Evolutionary conservation across 2,888 invertebrate genomes (phyloP).

Genomic region (Chirona hameri): DNA sequence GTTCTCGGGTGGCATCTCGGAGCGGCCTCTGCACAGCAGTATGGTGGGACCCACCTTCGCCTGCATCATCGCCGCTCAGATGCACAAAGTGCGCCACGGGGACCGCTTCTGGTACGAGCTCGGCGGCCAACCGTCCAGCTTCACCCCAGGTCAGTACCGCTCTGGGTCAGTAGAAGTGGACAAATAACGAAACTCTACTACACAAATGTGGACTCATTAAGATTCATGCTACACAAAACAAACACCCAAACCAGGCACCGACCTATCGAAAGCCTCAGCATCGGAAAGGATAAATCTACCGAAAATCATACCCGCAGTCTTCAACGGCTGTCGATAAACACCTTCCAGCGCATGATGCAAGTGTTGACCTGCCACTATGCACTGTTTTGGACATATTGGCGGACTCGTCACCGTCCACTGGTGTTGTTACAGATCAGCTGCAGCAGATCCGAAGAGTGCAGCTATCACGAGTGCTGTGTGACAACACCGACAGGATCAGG

Average conservation of each 20-base stretch:
- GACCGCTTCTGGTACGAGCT: conserved; percentile 54
- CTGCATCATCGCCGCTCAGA: conserved; percentile 88
- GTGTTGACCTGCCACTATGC: no score
- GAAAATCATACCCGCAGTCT: no score
- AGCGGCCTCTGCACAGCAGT: conserved; percentile 81
- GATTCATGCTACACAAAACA: no score
- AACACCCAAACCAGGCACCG: no score
- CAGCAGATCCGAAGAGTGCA: conserved; percentile 75
- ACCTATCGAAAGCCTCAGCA: no score
- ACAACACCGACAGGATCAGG: conserved; percentile 80
- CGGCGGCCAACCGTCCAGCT: conserved; percentile 48
- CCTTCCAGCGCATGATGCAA: no score
- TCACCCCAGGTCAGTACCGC: conserved; percentile 49
- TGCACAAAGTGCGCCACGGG: conserved; percentile 73
- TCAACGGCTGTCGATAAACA: no score
- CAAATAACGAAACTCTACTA: no score
- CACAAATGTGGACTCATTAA: no score
- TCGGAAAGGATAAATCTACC: no score
- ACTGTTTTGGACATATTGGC: no score
- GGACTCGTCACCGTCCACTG: conserved; percentile 34
- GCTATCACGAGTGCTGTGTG: conserved; percentile 79
- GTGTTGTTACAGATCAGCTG: conserved; percentile 63
- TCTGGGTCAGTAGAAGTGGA: no score
- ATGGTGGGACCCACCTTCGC: conserved; percentile 93
- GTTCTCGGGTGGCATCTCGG: conserved; percentile 92